Percentiles rank a stretch among this genome's conserved stretches.
Conservation (phyloP, 2,113 vertebrate genomes). For the Chaenogobius annularis region DNA sequence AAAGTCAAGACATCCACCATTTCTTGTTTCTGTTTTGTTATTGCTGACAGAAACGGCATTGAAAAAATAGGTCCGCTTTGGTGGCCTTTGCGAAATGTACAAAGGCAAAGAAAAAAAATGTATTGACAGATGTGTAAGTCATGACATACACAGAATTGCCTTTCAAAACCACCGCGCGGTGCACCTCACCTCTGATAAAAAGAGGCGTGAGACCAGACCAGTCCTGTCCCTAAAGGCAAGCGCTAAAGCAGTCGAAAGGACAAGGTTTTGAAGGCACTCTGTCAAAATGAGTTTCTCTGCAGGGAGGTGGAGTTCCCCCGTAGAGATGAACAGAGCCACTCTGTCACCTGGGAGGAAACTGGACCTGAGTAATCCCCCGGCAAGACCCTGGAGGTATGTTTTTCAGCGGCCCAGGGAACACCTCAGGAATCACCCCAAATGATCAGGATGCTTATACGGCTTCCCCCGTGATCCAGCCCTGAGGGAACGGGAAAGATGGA, state of each 20-base stretch:
- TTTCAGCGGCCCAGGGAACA: background rate
- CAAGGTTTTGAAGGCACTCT: background rate
- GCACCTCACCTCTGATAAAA: slow-evolving; percentile 2
- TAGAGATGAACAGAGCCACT: background rate
- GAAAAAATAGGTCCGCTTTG: slow-evolving; percentile 14
- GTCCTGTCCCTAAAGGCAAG: background rate
- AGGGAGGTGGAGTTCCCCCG: background rate
- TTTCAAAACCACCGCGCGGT: background rate
- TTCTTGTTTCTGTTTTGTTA: too few species aligned
- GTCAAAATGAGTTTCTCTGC: background rate
- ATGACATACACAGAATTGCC: too few species aligned
- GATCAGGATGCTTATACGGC: background rate
- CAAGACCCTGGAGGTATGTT: background rate
- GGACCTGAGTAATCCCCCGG: background rate
- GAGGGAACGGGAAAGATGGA: background rate
- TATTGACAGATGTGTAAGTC: slow-evolving; percentile 42
- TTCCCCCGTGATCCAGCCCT: background rate
- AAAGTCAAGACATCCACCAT: too few species aligned
- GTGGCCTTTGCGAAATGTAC: slow-evolving; percentile 30
- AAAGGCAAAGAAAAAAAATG: slow-evolving; percentile 23
- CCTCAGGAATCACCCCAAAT: background rate
- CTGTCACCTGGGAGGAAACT: background rate
- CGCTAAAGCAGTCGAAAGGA: background rate
- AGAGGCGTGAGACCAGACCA: background rate
- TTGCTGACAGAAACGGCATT: background rate